Conservation (phyloP, 2,113 vertebrate genomes). For the Calyptommatus sinebrachiatus region DNA sequence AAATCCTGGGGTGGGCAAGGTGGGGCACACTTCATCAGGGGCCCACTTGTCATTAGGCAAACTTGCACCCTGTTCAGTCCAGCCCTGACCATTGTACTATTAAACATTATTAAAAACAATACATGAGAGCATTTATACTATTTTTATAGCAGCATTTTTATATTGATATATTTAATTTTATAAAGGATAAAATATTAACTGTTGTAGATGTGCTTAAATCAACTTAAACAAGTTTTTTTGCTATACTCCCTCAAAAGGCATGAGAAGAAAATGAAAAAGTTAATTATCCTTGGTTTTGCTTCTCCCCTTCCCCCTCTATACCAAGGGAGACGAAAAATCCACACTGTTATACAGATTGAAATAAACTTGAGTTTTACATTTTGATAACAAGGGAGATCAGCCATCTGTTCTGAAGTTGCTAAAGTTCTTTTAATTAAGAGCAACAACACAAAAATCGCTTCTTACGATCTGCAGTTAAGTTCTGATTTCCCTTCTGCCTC, state of each 20-base stretch:
- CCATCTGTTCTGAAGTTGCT: slow-evolving; percentile 22
- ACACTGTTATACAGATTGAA: not conserved
- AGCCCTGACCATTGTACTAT: not conserved
- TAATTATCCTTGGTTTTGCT: not conserved
- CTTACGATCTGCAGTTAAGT: slow-evolving; percentile 19
- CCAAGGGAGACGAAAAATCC: not conserved
- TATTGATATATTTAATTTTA: not conserved
- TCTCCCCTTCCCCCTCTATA: not conserved
- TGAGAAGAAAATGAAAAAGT: not conserved
- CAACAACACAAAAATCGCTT: not conserved
- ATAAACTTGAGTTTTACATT: slow-evolving; percentile 3
- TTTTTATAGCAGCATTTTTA: not conserved
- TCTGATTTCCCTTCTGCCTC: slow-evolving; percentile 13
- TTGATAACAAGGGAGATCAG: slow-evolving; percentile 6
- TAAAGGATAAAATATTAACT: not conserved
- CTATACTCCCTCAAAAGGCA: too few relatives aligned
- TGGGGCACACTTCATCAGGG: too few relatives aligned
- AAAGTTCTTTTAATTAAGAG: slow-evolving; percentile 24
- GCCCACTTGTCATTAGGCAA: too few relatives aligned
- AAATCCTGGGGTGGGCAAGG: too few relatives aligned
- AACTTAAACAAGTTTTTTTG: not conserved
- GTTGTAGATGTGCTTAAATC: not conserved
- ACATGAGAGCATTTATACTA: not conserved
- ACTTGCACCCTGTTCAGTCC: too few relatives aligned
- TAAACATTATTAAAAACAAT: not conserved